Evolutionary conservation across 2,797 vertebrate species (phyloP), one percentile per base, ranked within the genome.

Genomic region (Glyptemys insculpta): DNA sequence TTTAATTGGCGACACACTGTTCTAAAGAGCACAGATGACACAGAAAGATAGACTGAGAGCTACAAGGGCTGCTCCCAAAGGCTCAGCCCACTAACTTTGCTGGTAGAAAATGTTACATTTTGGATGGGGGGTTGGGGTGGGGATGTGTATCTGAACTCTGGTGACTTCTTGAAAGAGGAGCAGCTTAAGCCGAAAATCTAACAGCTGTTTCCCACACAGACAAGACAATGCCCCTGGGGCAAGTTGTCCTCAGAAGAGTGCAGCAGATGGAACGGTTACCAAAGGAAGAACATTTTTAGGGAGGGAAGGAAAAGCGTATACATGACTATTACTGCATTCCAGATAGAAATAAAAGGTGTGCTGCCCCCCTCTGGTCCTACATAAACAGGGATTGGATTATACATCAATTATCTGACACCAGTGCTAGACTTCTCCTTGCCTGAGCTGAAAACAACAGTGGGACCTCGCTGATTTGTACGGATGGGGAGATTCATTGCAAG

Each of bases 321-420:
- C 53, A 49, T 0, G 0, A 88, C 0, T 1, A 31, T 47, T 0
- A 0, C 50, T 85, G 41, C 1, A 0, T 0, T 3, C 83, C 16
- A 52, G n/a, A 52, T 9, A 23, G 23, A 88, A 56, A 59, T 5
- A 68, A 37, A 6, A 84, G 53, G 16, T 52, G 34, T 57, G 49
- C 8, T 31, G 41, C 6, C 21, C 23, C 4, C 9, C n/a, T 56
- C 5, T 53, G 29, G 11, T 19, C 68, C 52, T 56, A 37, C 25
- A 83, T 62, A 83, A 74, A 82, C 11, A 59, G 44, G 72, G 14
- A 37, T 14, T 65, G 31, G 23, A 74, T 41, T 86, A 25, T 11
- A 76, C 49, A 81, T 31, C 49, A 11, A n/a, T 49, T 49, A 41
- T 29, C 16, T 29, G 34, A 21, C 41, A 56, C 9, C 53, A 76